phyloP scores from a whole-genome alignment of 1,140 invertebrate species.

The Drosophila murphyi region DNA sequence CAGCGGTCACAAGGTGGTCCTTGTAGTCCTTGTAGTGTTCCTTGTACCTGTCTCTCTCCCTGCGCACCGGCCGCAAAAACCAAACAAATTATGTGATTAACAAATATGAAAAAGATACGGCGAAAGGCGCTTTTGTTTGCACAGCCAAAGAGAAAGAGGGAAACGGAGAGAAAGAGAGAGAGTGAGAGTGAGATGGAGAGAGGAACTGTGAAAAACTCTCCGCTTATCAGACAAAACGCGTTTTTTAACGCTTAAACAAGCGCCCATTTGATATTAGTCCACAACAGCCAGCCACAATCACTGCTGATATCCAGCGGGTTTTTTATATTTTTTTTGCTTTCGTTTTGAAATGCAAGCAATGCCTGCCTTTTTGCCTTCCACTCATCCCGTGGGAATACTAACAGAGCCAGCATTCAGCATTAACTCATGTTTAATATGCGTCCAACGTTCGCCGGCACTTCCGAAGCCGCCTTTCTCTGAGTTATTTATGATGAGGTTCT shows the following conservation, averaged over 20 bases:
- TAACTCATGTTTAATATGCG: slow-evolving; percentile 68
- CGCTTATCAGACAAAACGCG: slow-evolving; percentile 52
- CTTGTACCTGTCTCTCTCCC: slow-evolving; percentile 37
- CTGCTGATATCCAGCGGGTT: slow-evolving; percentile 39
- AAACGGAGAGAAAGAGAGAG: not conserved
- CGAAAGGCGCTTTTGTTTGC: slow-evolving; percentile 41
- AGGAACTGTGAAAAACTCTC: not conserved
- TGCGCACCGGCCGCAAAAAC: slow-evolving; percentile 38
- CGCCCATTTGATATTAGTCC: slow-evolving; percentile 49
- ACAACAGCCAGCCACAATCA: not conserved
- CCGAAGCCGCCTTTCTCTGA: slow-evolving; percentile 44
- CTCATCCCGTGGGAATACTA: slow-evolving; percentile 76
- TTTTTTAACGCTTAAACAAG: slow-evolving; percentile 65
- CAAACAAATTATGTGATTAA: slow-evolving; percentile 78
- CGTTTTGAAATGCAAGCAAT: not conserved
- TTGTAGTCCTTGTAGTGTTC: slow-evolving; percentile 43
- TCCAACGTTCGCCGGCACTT: slow-evolving; percentile 59
- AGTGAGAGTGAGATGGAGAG: not conserved
- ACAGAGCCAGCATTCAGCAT: slow-evolving; percentile 32
- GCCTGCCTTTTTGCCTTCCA: not conserved
- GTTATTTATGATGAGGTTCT: slow-evolving; percentile 36
- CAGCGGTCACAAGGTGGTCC: not conserved
- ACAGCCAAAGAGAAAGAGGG: not conserved
- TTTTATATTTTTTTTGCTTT: slow-evolving; percentile 7
- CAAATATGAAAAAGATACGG: slow-evolving; percentile 62